phyloP scores from a whole-genome alignment of 2,888 invertebrate genomes.

The Apamea crenata region DNA sequence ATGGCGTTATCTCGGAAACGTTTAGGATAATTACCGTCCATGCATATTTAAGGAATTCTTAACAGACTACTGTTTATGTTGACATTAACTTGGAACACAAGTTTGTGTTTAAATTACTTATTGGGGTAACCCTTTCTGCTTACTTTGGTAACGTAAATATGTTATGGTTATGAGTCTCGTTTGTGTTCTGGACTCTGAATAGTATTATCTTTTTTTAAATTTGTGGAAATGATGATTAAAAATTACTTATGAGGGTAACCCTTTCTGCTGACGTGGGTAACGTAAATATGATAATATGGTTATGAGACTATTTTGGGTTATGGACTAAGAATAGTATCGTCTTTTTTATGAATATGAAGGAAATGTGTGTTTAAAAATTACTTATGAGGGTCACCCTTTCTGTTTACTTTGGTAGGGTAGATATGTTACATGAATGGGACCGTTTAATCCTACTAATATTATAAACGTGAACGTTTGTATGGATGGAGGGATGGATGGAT shows the following conservation, averaged over 20 bases:
- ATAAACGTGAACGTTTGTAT: too few species aligned
- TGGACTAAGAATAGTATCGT: too few species aligned
- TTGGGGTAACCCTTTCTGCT: slow-evolving; percentile 26
- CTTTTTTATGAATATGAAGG: too few species aligned
- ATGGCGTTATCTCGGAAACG: slow-evolving; percentile 12
- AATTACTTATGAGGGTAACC: slow-evolving; percentile 9
- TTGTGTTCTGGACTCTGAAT: too few species aligned
- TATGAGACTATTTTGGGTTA: background rate
- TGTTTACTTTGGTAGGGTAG: too few species aligned
- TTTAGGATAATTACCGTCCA: slow-evolving; percentile 42
- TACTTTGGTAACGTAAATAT: slow-evolving; percentile 12
- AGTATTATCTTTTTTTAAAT: background rate
- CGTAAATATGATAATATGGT: background rate
- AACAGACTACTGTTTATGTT: slow-evolving; percentile 15
- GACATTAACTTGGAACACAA: slow-evolving; percentile 19
- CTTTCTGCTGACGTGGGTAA: slow-evolving; percentile 15
- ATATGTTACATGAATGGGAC: too few species aligned
- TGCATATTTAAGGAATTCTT: slow-evolving; percentile 50
- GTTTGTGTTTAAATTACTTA: slow-evolving; percentile 35
- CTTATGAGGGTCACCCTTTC: too few species aligned
- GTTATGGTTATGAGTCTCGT: background rate
- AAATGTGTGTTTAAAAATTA: too few species aligned
- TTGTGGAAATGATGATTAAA: slow-evolving; percentile 11
- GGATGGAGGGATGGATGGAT: too few species aligned
- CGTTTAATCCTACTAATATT: too few species aligned